A percentile compares a stretch with the other conserved stretches of the same genome.
Evolutionary conservation across 1,140 invertebrate genomes (phyloP).

Genomic region (Subanguina moxae): DNA sequence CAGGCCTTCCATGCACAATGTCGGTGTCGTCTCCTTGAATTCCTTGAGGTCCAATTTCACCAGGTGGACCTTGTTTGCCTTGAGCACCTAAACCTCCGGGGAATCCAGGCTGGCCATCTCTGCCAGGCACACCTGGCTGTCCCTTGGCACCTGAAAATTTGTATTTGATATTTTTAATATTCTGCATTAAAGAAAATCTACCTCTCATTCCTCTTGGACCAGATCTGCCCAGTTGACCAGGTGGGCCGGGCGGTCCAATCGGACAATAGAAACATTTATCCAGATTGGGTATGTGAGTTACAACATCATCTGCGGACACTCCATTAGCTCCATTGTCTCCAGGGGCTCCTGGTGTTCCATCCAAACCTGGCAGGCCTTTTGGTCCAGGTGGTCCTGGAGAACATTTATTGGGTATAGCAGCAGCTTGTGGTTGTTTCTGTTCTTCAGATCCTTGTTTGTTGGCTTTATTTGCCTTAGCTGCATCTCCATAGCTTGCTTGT

Average conservation of each 20-base stretch:
- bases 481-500: conserved; percentile 1
- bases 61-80: conserved; percentile 39
- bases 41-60: conserved; percentile 35
- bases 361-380: conserved; percentile 31
- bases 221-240: conserved; percentile 37
- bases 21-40: conserved; percentile 38
- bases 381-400: conserved; percentile 43
- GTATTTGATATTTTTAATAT: background rate
- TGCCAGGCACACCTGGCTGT: conserved; percentile 37
- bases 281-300: conserved; percentile 24
- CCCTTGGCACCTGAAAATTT: conserved; percentile 23
- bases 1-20: conserved; percentile 41
- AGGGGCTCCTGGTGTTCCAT: conserved; percentile 24
- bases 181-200: conserved; percentile 17
- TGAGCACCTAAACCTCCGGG: conserved; percentile 33
- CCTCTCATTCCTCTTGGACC: conserved; percentile 53
- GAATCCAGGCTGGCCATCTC: conserved; percentile 44
- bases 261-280: conserved; percentile 52
- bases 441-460: background rate
- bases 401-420: conserved; percentile 38
- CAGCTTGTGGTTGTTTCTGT: background rate
- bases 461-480: conserved; percentile 1
- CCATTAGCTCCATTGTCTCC: conserved; percentile 11
- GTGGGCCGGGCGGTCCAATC: conserved; percentile 37
- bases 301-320: conserved; percentile 42